Percentiles rank a stretch among this genome's conserved stretches.
Conservation (phyloP, 1,140 invertebrate genomes). For the Camponotus floridanus region DNA sequence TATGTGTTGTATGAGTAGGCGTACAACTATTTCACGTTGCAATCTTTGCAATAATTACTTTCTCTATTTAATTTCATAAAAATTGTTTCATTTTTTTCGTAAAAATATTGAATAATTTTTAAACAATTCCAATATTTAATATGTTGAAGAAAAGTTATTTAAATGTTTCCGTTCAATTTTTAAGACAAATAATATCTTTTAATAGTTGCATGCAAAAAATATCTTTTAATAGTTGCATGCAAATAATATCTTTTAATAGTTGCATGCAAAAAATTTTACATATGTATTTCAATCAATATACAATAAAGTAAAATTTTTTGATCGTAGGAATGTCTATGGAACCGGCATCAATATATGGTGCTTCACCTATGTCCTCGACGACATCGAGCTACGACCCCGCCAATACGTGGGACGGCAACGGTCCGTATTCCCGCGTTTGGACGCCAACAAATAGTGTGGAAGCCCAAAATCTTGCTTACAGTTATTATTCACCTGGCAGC, state of each 20-base stretch:
- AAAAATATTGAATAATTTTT: constrained; percentile 16
- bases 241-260: not conserved
- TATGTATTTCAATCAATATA: not conserved
- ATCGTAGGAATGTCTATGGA: constrained; percentile 91
- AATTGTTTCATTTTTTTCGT: not conserved
- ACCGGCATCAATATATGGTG: constrained; percentile 88
- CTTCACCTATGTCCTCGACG: constrained; percentile 86
- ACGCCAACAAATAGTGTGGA: constrained; percentile 86
- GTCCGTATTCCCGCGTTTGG: constrained; percentile 92
- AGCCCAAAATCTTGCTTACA: constrained; percentile 91
- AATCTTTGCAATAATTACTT: not conserved
- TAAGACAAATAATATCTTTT: not conserved
- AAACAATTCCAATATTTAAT: not conserved
- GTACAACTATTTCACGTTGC: not conserved
- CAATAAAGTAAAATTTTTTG: constrained; percentile 2
- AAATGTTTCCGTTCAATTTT: not conserved
- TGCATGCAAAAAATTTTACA: not conserved
- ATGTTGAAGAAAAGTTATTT: not conserved
- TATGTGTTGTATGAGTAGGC: not conserved
- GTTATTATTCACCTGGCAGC: constrained; percentile 90
- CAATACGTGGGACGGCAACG: constrained; percentile 89
- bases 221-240: not conserved
- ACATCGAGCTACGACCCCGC: constrained; percentile 86
- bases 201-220: not conserved
- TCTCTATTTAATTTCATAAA: not conserved